phyloP scores from a whole-genome alignment of 2,888 invertebrate species.

The Mycalesis mineus region DNA sequence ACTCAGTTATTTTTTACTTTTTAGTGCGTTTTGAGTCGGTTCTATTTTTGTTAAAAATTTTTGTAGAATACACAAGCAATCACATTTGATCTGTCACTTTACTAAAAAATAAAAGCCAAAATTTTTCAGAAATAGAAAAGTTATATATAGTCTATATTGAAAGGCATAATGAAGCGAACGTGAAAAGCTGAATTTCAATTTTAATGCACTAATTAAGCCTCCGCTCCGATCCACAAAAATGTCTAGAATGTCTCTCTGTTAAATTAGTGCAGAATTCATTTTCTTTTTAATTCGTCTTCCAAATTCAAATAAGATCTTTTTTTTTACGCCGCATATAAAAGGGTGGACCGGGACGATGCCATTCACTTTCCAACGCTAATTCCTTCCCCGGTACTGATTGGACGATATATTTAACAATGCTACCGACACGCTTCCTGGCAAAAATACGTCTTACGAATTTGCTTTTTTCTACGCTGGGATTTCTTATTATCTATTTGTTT shows the following conservation, averaged over 20 bases:
- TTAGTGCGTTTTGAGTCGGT: too few relatives aligned
- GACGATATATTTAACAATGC: conserved; percentile 77
- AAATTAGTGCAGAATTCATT: conserved; percentile 75
- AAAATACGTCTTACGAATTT: conserved; percentile 68
- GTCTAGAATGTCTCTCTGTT: conserved; percentile 63
- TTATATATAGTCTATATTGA: conserved; percentile 15
- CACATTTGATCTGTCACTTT: too few relatives aligned
- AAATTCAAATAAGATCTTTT: conserved; percentile 76
- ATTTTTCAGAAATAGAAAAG: neutral
- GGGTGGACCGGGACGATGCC: conserved; percentile 65
- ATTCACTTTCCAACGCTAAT: conserved; percentile 69
- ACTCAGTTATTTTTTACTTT: too few relatives aligned
- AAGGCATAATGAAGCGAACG: conserved; percentile 16
- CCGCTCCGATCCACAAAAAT: conserved; percentile 63
- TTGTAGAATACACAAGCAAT: too few relatives aligned
- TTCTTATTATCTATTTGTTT: conserved; percentile 64
- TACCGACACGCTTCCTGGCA: conserved; percentile 67
- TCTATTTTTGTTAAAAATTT: too few relatives aligned
- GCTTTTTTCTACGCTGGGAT: conserved; percentile 61
- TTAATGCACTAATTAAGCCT: conserved; percentile 69
- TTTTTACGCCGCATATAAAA: conserved; percentile 68
- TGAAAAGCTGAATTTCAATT: conserved; percentile 45
- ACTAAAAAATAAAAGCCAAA: too few relatives aligned
- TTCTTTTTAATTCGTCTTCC: conserved; percentile 74
- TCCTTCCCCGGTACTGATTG: conserved; percentile 73